phyloP scores from a whole-genome alignment of 2,888 invertebrate genomes.

The Parapristionchus giblindavisi region DNA sequence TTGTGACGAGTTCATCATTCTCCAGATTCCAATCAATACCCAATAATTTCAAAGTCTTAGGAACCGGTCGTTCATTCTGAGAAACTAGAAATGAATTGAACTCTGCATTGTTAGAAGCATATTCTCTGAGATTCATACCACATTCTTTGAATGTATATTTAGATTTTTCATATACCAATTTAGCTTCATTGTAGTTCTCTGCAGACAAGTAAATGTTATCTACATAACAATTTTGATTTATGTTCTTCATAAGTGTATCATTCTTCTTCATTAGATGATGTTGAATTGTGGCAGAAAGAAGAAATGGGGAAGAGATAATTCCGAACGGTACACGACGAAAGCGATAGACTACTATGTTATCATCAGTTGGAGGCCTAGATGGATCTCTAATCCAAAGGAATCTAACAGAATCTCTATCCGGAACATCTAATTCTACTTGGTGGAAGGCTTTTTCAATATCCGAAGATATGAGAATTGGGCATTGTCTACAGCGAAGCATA shows the following conservation, averaged over 20 bases:
- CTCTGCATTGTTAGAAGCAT: slow-evolving; percentile 41
- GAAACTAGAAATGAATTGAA: slow-evolving; percentile 1
- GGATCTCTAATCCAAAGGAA: slow-evolving; percentile 39
- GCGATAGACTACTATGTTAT: slow-evolving; percentile 30
- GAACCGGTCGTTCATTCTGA: slow-evolving; percentile 55
- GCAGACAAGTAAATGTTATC: slow-evolving; percentile 43
- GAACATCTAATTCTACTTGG: slow-evolving; percentile 5
- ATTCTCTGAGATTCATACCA: slow-evolving; percentile 45
- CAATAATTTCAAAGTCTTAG: neutral
- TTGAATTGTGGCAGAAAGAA: slow-evolving; percentile 32
- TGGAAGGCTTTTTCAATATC: slow-evolving; percentile 31
- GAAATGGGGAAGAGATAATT: slow-evolving; percentile 40
- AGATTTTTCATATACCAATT: slow-evolving; percentile 20
- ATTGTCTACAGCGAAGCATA: slow-evolving; percentile 26
- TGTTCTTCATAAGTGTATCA: neutral
- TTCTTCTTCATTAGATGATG: slow-evolving; percentile 37
- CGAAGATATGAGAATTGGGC: slow-evolving; percentile 19
- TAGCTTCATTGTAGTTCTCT: slow-evolving; percentile 33
- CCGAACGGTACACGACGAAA: slow-evolving; percentile 38
- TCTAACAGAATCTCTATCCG: slow-evolving; percentile 22
- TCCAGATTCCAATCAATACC: neutral
- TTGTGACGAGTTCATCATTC: neutral
- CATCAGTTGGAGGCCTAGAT: neutral
- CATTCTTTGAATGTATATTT: slow-evolving; percentile 40
- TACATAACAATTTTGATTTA: slow-evolving; percentile 42